Conservation (phyloP, 92 coral and sea anemone species). For the Palythoa grandis region DNA sequence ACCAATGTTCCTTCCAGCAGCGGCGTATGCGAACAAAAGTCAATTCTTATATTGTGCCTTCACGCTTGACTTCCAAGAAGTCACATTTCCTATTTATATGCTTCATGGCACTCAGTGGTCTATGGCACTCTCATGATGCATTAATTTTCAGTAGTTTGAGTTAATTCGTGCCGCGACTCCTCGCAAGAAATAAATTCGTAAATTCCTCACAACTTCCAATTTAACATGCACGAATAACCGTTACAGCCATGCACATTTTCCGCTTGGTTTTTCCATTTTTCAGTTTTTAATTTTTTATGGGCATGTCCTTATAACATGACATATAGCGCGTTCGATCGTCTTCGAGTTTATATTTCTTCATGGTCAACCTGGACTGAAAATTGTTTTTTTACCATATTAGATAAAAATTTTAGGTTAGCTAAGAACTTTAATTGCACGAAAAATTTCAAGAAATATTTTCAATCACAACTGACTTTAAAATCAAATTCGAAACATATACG, state of each 20-base stretch:
- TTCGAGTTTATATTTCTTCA: background rate
- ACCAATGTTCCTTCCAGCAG: background rate
- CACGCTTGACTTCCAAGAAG: conserved; percentile 39
- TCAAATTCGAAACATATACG: no score
- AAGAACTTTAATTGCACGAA: background rate
- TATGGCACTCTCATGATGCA: conserved; percentile 8
- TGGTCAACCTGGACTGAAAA: background rate
- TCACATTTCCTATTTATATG: conserved; percentile 14
- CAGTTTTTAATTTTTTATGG: no score
- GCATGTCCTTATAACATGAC: no score
- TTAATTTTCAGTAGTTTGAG: background rate
- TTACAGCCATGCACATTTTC: no score
- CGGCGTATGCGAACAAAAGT: background rate
- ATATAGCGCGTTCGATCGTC: no score
- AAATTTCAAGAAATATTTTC: background rate
- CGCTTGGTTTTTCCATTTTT: no score
- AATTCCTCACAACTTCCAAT: no score
- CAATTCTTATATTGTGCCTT: background rate
- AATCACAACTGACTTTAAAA: background rate
- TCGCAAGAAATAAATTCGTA: no score
- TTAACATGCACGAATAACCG: no score
- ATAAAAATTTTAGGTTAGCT: background rate
- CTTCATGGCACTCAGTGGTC: background rate
- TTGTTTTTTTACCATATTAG: background rate
- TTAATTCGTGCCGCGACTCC: no score